Base-by-base conservation (phyloP, 2,113 vertebrate genomes). In the Prolemur simus region DNA sequence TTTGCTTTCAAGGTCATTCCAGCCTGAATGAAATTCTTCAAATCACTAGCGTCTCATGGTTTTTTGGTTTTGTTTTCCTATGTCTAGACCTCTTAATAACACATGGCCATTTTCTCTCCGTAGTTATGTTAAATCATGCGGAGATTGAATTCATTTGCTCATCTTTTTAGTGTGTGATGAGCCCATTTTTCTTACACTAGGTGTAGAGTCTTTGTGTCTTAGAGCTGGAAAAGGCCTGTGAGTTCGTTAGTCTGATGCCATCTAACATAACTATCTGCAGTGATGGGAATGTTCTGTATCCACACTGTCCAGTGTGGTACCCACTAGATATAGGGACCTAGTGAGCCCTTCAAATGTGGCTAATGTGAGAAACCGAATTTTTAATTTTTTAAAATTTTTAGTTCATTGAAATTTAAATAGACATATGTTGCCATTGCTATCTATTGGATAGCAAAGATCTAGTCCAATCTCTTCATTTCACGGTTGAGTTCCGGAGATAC, bases 31-130 rank as follows among this genome's bases (percentile, higher is more conserved):
- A 83, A 93, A 73, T 45, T 74, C 49, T 94, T 76, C 34, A 23
- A 14, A 58, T 97, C 85, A 7, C 27, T 74, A 34, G n/a, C 42
- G 45, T 74, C 29, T 68, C 32, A 32, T 25, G 34, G 29, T 2
- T 47, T 88, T 54, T 25, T 52, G 14, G 32, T 60, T 73, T 39
- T 76, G 42, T 71, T 82, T 54, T 29, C n/a, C 47, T 74, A 21
- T 60, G 23, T 91, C 54, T 71, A 86, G 45, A 78, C 17, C 11
- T 87, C 81, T 90, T 95, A 81, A 78, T 49, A 69, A 69, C 7
- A n/a, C 32, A 18, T 42, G 7, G 17, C 42, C 52, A 32, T 88
- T 94, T 93, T 76, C 49, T 54, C 39, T 47, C 39, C 21, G 71
- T 11, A 73, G 47, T 49, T 80, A 73, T 32, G 49, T 42, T 66